These are phyloP conservation scores for Brachionus manjavacas DNA, from an alignment of 1,140 invertebrate genomes.

Conservation along the genomic window DNA sequence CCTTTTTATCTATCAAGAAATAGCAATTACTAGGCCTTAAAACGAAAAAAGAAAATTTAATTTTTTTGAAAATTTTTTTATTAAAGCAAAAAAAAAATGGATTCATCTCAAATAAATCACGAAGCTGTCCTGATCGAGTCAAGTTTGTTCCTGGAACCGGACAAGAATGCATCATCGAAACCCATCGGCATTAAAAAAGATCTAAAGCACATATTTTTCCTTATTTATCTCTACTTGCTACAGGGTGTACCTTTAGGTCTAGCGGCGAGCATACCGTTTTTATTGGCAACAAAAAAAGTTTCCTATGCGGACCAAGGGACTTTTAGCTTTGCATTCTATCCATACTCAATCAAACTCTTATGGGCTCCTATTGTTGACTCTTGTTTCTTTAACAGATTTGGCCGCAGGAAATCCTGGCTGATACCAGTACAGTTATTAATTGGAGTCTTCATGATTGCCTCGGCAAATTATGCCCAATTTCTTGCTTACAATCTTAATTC, in stretches of 20 bases:
- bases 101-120: not conserved
- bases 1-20: not conserved
- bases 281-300: slow-evolving; percentile 81
- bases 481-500: slow-evolving; percentile 6
- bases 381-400: slow-evolving; percentile 74
- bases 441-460: slow-evolving; percentile 48
- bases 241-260: slow-evolving; percentile 89
- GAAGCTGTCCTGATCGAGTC: slow-evolving; percentile 1
- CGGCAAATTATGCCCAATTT: slow-evolving; percentile 51
- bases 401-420: slow-evolving; percentile 92
- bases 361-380: slow-evolving; percentile 98
- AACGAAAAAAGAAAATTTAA: not conserved
- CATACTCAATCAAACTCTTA: slow-evolving; percentile 87
- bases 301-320: slow-evolving; percentile 82
- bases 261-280: slow-evolving; percentile 84
- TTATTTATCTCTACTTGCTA: slow-evolving; percentile 84
- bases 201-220: slow-evolving; percentile 44
- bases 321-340: slow-evolving; percentile 96
- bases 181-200: not conserved
- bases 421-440: slow-evolving; percentile 78
- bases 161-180: not conserved
- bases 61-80: too few species aligned
- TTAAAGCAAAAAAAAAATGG: not conserved
- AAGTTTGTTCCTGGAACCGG: not conserved
- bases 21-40: not conserved